These are phyloP conservation scores for Lophius americanus DNA, from an alignment of 2,797 vertebrate species.

Conservation along the genomic window DNA sequence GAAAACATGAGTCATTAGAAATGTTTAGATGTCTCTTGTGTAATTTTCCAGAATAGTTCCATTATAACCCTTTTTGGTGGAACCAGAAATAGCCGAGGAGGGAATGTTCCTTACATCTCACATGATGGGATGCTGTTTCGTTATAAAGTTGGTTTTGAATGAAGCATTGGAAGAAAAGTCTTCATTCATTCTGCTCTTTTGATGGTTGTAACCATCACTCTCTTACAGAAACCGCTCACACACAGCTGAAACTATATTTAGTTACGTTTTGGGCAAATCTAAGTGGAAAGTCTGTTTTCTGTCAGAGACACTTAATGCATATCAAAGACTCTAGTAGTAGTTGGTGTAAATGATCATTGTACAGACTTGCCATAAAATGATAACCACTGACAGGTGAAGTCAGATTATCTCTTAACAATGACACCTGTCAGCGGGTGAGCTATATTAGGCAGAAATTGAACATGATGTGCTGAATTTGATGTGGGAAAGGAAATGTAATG, in stretches of 20 bases:
- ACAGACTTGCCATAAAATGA: too few species aligned
- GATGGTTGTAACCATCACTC: too few species aligned
- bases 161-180: constrained; percentile 17
- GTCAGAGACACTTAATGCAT: not conserved
- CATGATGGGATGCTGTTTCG: constrained; percentile 53
- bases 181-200: constrained; percentile 5
- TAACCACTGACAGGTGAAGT: too few species aligned
- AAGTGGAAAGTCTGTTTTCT: constrained; percentile 5
- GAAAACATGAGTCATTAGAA: constrained; percentile 65
- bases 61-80: constrained; percentile 51
- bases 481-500: too few species aligned
- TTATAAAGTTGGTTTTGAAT: constrained; percentile 48
- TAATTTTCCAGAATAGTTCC: constrained; percentile 66
- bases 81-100: constrained; percentile 66
- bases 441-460: too few species aligned
- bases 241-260: constrained; percentile 1
- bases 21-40: constrained; percentile 15
- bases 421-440: too few species aligned
- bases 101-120: constrained; percentile 57
- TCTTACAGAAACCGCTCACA: not conserved
- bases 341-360: not conserved
- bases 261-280: constrained; percentile 7
- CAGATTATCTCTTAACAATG: too few species aligned
- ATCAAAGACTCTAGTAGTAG: not conserved
- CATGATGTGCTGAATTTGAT: too few species aligned